Evolutionary conservation across 2,797 vertebrate genomes (phyloP).

Genomic region (Fratercula arctica): DNA sequence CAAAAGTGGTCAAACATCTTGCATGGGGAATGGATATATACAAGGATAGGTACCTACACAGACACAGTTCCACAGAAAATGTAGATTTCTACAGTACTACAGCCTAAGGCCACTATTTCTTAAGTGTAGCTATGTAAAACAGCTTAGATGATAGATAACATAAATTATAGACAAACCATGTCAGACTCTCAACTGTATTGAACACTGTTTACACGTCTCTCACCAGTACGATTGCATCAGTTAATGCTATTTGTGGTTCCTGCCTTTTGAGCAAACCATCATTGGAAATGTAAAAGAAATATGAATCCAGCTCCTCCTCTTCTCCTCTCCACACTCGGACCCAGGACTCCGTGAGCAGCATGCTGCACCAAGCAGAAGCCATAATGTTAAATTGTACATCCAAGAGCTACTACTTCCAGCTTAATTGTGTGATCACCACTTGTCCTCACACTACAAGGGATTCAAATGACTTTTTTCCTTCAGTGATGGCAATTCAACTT

Average conservation of each 20-base stretch:
- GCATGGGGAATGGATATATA: background rate
- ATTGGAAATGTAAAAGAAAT: background rate
- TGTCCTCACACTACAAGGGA: fast-evolving
- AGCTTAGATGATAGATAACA: background rate
- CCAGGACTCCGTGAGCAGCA: background rate
- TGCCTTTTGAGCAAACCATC: background rate
- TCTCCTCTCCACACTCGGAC: background rate
- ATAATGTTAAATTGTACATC: fast-evolving
- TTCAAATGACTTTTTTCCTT: background rate
- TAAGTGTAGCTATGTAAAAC: background rate
- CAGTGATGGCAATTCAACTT: background rate
- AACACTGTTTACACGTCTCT: background rate
- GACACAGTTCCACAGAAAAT: background rate
- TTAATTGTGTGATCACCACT: background rate
- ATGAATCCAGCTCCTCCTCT: background rate
- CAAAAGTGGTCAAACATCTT: background rate
- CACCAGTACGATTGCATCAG: background rate
- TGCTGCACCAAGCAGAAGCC: fast-evolving
- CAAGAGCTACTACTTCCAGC: background rate
- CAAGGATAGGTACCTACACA: background rate
- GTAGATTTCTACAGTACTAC: background rate
- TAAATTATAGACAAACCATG: background rate
- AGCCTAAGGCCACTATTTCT: background rate
- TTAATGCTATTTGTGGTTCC: background rate
- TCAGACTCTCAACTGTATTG: background rate